These are phyloP conservation scores for Azorinus chamasolen DNA, from an alignment of 2,888 invertebrate species.

Conservation along the genomic window DNA sequence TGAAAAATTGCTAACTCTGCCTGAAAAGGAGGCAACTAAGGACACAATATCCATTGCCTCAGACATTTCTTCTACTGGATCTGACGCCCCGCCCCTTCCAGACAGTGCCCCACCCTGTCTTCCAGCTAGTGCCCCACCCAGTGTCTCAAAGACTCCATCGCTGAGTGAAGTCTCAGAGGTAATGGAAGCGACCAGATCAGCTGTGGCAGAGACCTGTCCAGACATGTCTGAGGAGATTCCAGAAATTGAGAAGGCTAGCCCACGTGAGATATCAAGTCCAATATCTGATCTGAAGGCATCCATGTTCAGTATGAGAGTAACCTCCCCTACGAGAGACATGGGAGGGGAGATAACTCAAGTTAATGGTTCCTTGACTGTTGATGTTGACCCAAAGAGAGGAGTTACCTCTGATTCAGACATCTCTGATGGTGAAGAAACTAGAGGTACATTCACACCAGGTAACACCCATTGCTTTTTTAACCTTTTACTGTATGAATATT, in stretches of 20 bases:
- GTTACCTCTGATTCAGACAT: slow-evolving; percentile 67
- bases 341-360: slow-evolving; percentile 12
- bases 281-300: slow-evolving; percentile 51
- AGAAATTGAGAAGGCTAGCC: slow-evolving; percentile 2
- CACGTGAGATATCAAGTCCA: slow-evolving; percentile 42
- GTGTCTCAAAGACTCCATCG: slow-evolving; percentile 17
- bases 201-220: not conserved
- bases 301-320: slow-evolving; percentile 62
- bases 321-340: slow-evolving; percentile 48
- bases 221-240: not conserved
- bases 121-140: not conserved
- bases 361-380: slow-evolving; percentile 49
- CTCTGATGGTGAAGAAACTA: slow-evolving; percentile 64
- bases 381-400: slow-evolving; percentile 42
- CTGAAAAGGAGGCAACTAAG: slow-evolving; percentile 34
- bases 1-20: slow-evolving; percentile 41
- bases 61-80: slow-evolving; percentile 69
- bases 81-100: slow-evolving; percentile 75
- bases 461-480: too few species aligned
- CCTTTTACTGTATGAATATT: too few species aligned
- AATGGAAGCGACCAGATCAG: slow-evolving; percentile 21
- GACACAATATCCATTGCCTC: slow-evolving; percentile 70
- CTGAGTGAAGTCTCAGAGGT: slow-evolving; percentile 36
- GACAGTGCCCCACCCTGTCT: slow-evolving; percentile 72
- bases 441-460: slow-evolving; percentile 74